Base-by-base conservation (phyloP, 30 jellyfish, hydroid and myxozoan species). In the Catostylus mosaicus region DNA sequence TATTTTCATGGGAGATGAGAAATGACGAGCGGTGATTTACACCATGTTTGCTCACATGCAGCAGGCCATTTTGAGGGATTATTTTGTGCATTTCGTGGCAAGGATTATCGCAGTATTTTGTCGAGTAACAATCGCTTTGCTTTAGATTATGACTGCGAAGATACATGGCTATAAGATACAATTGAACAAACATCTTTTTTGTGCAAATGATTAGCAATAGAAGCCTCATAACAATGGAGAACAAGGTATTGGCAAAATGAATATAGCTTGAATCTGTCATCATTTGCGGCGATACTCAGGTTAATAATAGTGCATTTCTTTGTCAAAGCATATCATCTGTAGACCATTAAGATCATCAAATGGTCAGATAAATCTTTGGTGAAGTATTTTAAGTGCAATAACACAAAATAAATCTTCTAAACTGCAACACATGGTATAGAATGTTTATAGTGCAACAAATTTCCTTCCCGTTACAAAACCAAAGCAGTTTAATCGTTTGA, bases 41-140 rank as follows among this genome's bases (percentile, higher is more conserved):
- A 1, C 12, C 16, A 2, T 59, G 59, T 37, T 68, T 68, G 80
- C 80, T 68, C 80, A 68, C 57, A 22, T 68, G 80, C 80, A 68
- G 64, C 80, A 68, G 77, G 35, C 64, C 64, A 34, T 18, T 19
- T 33, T 32, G 24, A 38, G 4, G 66, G 36, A 43, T 68, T 68
- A 68, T 30, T 37, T 68, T 68, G 80, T 68, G 63, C 80, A 34
- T 68, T 68, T 68, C 33, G 31, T 30, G 34, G 80, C 57, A 1
- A 24, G 64, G 37, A 59, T 16, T 59, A 59, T 59, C 71, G 71
- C 37, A 12, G 16, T 59, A 22, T n/a, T 37, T 22, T 22, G 10
- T 4, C 12, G 12, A 3, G 67, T 4, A 24, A 59, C 1, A 1
- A 59, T 18, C 26, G 71, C 38, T n/a, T 37, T 22, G 11, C 2